phyloP scores from a whole-genome alignment of 2,797 vertebrate species.

The Clarias pachynema region DNA sequence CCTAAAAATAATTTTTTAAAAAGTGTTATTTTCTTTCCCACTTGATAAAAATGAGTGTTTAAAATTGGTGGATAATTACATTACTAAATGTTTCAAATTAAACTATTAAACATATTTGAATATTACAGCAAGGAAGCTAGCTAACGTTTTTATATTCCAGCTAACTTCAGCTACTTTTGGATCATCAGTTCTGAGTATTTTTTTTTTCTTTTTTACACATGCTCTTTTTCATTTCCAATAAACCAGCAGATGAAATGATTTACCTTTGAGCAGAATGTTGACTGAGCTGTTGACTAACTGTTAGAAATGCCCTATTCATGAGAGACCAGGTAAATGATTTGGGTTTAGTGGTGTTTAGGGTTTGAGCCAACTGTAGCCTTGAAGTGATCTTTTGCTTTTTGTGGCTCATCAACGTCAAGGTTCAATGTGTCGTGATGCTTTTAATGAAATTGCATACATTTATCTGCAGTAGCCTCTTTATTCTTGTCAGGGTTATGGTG shows the following conservation, averaged over 20 bases:
- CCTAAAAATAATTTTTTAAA: not conserved
- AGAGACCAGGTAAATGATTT: not conserved
- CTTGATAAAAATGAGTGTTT: not conserved
- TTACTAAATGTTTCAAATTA: not conserved
- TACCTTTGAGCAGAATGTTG: not conserved
- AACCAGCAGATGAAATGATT: not conserved
- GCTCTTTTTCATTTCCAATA: not conserved
- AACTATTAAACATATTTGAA: not conserved
- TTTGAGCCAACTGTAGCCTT: not conserved
- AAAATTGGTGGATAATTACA: not conserved
- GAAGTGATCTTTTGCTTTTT: not conserved
- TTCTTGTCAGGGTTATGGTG: not conserved
- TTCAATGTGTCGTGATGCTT: not conserved
- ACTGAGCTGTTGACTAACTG: not conserved
- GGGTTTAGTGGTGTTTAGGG: not conserved
- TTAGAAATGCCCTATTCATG: not conserved
- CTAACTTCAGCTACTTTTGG: not conserved
- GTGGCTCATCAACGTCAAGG: not conserved
- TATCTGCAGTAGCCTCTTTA: not conserved
- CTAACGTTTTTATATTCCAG: not conserved
- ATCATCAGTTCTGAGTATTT: not conserved
- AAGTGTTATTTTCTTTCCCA: not conserved
- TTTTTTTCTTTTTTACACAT: not conserved
- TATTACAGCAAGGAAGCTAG: not conserved
- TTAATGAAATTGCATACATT: slow-evolving; percentile 3